Evolutionary conservation across 2,797 vertebrate genomes (phyloP), one percentile per base, ranked within the genome.

Genomic region (Tokudaia muenninki): DNA sequence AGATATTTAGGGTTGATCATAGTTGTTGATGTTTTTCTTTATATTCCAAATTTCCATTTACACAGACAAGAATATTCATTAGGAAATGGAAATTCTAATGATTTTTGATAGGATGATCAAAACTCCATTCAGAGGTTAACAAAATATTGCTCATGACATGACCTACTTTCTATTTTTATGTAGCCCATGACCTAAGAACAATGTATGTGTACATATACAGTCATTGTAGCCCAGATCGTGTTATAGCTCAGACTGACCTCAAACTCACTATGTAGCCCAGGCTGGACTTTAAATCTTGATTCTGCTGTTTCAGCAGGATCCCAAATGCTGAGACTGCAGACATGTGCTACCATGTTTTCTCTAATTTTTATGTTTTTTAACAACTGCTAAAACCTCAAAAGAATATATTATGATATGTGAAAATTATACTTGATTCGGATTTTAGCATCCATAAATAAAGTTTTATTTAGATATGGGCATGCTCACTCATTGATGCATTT

Each of bases 21-120:
- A 21, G 37, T 87, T 92, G 34, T 93, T 95, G 84, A 59, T 89
- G 34, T 82, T 96, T 97, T 83, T 94, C 82, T 97, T 96, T 96
- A 74, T 59, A 59, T 90, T 97, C 84, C 44, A 92, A 41, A 67
- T 95, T 89, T 89, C 47, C 24, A 87, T 80, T 0, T 44, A 74
- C 90, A 57, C 0, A 0, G 41, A 52, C 8, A 88, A 47, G 8
- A 94, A 86, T 80, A 11, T 63, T 95, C 67, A 50, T 82, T 86
- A 89, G 80, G 41, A 29, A 78, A 94, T 77, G 80, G 55, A 65
- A 44, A 34, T 17, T 79, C 74, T 26, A 37, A 61, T 93, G 72
- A n/a, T 89, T 96, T 96, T 93, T 31, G 77, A 65, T 67, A 65
- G 26, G 82, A 70, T 26, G 52, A 82, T 86, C 79, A 79, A 61